A percentile compares a stretch with the other conserved stretches of the same genome.
phyloP scores from a whole-genome alignment of 1,140 invertebrate genomes.

The Dinoponera quadriceps region DNA sequence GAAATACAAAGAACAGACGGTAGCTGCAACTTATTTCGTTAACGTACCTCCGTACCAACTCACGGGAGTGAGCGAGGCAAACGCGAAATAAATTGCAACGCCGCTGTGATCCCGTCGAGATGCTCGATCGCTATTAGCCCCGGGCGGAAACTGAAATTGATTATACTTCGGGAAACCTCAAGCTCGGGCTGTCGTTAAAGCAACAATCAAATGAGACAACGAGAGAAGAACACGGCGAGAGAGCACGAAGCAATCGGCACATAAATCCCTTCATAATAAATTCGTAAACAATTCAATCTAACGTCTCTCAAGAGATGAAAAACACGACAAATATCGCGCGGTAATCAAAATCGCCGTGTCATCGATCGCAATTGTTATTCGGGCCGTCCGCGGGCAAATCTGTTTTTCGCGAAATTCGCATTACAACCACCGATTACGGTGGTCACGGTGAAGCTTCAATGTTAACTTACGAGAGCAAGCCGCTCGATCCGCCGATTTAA shows the following conservation, averaged over 20 bases:
- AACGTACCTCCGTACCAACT: background rate
- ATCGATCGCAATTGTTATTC: constrained; percentile 14
- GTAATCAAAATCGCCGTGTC: background rate
- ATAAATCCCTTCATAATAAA: constrained; percentile 2
- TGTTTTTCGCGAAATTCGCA: too few relatives aligned
- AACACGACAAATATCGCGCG: background rate
- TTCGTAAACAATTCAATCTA: background rate
- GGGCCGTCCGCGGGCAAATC: background rate
- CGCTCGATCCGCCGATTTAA: constrained; percentile 39
- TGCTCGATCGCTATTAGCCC: constrained; percentile 46
- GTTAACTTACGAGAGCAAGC: constrained; percentile 2
- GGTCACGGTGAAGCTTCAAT: background rate
- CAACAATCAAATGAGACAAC: constrained; percentile 3
- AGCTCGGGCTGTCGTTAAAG: background rate
- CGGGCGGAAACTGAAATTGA: constrained; percentile 40
- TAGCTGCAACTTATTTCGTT: constrained; percentile 35
- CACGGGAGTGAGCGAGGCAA: constrained; percentile 24
- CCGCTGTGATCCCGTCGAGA: constrained; percentile 32
- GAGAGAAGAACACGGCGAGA: background rate
- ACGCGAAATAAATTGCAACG: constrained; percentile 46
- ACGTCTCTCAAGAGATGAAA: background rate
- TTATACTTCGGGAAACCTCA: constrained; percentile 18
- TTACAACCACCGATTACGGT: too few relatives aligned
- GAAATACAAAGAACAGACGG: constrained; percentile 18
- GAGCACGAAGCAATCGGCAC: background rate